Percentiles rank a stretch among this genome's conserved stretches.
These are phyloP conservation scores for Drosophila silvestris DNA, from an alignment of 2,888 invertebrate species.

Conservation along the genomic window DNA sequence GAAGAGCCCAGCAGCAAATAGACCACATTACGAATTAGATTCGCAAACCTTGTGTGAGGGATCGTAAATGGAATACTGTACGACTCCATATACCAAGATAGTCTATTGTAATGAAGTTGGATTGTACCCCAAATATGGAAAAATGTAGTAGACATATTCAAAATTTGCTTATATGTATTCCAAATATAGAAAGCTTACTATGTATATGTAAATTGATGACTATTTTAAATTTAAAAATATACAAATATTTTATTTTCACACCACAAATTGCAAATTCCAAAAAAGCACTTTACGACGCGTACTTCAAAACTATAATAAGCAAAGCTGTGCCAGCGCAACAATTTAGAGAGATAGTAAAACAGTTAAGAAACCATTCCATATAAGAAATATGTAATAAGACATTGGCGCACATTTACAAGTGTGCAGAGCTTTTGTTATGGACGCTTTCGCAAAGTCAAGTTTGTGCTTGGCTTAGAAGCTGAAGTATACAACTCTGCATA, in stretches of 20 bases:
- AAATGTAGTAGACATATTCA: background rate
- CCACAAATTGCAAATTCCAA: background rate
- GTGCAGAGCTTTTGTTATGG: background rate
- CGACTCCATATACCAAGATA: background rate
- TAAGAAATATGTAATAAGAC: background rate
- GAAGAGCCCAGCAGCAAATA: background rate
- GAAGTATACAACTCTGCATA: background rate
- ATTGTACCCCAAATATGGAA: background rate
- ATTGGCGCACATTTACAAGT: background rate
- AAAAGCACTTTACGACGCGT: background rate
- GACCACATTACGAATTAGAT: background rate
- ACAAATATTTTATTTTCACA: background rate
- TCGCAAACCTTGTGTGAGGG: background rate
- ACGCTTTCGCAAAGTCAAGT: background rate
- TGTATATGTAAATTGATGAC: background rate
- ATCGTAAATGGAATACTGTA: background rate
- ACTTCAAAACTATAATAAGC: background rate
- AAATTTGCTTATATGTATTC: background rate
- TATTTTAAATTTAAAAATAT: background rate
- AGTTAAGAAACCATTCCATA: background rate
- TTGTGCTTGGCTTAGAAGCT: background rate
- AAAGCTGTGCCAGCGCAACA: background rate
- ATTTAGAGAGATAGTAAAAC: background rate
- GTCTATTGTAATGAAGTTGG: background rate
- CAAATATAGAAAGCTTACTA: background rate